Evolutionary conservation across 2,797 vertebrate species (phyloP), one percentile per base, ranked within the genome.

Genomic region (Hippocampus kuda): DNA sequence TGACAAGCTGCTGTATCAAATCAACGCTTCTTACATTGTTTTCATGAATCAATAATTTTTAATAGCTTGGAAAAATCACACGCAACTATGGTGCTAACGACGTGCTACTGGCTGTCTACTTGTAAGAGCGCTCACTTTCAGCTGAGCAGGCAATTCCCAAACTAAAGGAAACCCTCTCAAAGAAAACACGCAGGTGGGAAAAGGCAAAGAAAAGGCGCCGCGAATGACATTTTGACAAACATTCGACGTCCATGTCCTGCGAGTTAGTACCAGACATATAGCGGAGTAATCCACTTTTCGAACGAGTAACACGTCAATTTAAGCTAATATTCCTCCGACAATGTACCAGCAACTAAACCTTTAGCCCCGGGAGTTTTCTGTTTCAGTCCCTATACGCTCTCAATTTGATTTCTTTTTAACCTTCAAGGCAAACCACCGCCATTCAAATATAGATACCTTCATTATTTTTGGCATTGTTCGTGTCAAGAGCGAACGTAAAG

Each of bases 61-160:
- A 8, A 60, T 6, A 59, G 4, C 6, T 15, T 34, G 57, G 27
- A 6, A 3, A 34, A 24, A 60, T 60, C 6, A 2, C 57, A 16
- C 34, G 16, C 26, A 60, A 77, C 70, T 68, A 38, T 7, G 1
- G 7, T 38, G 34, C 7, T 38, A 88, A 84, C 74, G 78, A 70
- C 34, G 68, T 65, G 68, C 64, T 44, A 74, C 64, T 20, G 7
- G 53, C n/a, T 2, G 34, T 20, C 30, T 60, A 61, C 30, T 59
- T 51, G 24, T 34, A 24, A n/a, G 56, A 63, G 70, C 30, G 68
- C 42, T 57, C 13, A 73, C 56, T 80, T 87, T 88, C 81, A 89
- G 85, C 88, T 89, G 83, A 89, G 82, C 77, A 83, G 73, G 88
- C 85, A 85, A 68, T 86, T 87, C 82, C 84, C 79, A 80, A 86